Evolutionary conservation across 2,113 vertebrate genomes (phyloP).

Genomic region (Tachuris rubrigastra): DNA sequence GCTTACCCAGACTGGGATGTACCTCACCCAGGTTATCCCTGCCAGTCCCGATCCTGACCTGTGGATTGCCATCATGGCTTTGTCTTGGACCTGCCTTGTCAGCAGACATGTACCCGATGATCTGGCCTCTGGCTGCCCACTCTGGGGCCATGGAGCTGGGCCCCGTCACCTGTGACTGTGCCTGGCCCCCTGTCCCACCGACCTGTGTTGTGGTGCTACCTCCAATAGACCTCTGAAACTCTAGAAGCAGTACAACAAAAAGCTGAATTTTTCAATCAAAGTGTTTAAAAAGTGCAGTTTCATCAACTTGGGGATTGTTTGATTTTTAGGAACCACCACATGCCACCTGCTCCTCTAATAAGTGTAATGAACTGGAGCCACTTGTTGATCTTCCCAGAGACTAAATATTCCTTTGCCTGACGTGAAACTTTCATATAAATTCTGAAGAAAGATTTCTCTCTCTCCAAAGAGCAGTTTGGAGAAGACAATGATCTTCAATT

Average conservation of each 20-base stretch:
- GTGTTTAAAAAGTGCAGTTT: neutral
- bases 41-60: neutral
- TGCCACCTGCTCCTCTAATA: neutral
- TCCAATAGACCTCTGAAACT: neutral
- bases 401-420: neutral
- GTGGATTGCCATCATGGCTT: accelerated
- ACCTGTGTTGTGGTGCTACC: neutral
- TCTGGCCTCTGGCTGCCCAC: accelerated
- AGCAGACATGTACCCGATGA: accelerated
- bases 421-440: neutral
- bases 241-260: neutral
- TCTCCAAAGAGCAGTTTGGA: neutral
- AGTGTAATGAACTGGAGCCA: neutral
- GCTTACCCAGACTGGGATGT: accelerated
- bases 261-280: neutral
- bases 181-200: accelerated
- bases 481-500: neutral
- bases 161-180: accelerated
- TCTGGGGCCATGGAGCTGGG: accelerated
- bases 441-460: neutral
- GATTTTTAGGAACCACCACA: neutral
- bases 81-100: neutral
- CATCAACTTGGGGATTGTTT: neutral
- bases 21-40: accelerated
- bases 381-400: neutral